Evolutionary conservation across 2,113 vertebrate species (phyloP), one percentile per base, ranked within the genome.

Genomic region (Osmerus mordax): DNA sequence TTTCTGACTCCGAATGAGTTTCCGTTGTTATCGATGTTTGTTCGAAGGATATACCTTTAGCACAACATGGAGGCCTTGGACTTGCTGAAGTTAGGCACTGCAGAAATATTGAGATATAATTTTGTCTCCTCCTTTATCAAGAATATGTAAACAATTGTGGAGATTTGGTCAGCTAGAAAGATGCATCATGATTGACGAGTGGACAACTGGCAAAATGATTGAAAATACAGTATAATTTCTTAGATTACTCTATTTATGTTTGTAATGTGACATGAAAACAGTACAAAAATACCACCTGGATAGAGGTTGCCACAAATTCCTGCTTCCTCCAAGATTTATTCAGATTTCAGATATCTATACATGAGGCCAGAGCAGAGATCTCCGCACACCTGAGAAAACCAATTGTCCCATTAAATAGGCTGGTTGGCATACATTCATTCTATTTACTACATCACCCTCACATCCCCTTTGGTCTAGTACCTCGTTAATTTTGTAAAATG

Each of bases 101-200:
- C 14, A 73, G 64, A 67, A 52, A 21, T 52, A 29, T 19, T 55
- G 11, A 47, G 4, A 53, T 15, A 23, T 2, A 12, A 23, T 55
- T 72, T 36, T 58, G 28, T 60, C 70, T 25, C 28, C 29, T 71
- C 73, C 70, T 64, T 66, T 68, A 76, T 81, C 73, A 75, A 25
- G 67, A 76, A 72, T 56, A 84, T 84, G 88, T 90, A 90, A 89
- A 89, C 83, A 75, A 62, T 41, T 84, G 74, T 4, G 3, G 21
- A 61, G 66, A 72, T 88, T 88, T 88, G 85, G 87, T 89, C 76
- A 56, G 71, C 78, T 83, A 76, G 84, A 67, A 83, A 83, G 76
- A 59, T 71, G 81, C 84, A 53, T 54, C 76, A 73, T 52, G 75
- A 76, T 82, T 70, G 84, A 87, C 76, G 63, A 36, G 47, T 67